Evolutionary conservation across 1,140 invertebrate species (phyloP), one percentile per base, ranked within the genome.

Genomic region (Aethina tumida): DNA sequence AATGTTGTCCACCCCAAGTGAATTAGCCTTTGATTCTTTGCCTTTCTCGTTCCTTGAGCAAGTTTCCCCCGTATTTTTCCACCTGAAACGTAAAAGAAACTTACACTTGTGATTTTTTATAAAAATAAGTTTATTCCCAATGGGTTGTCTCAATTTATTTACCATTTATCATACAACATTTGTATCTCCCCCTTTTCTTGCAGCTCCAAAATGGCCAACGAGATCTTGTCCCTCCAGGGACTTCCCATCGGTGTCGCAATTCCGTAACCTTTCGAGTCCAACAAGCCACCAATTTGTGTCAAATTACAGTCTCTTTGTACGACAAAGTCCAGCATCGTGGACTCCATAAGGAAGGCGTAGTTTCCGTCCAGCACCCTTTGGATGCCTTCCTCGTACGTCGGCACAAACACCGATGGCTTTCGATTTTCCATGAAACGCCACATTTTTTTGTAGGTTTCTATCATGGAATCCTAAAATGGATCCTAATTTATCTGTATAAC

Each of bases 121-220:
- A 18, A 25, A 4, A 25, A 7, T 4, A 9, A 13, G 21, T 35
- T 32, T 13, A 18, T 6, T n/a, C n/a, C n/a, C n/a, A n/a, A n/a
- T n/a, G n/a, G n/a, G n/a, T n/a, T n/a, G n/a, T n/a, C n/a, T n/a
- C n/a, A n/a, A n/a, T n/a, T n/a, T n/a, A 15, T 32, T 32, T 32
- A 17, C 56, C 56, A 96, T 66, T 92, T 95, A 61, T 91, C 90
- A 60, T 96, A 95, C 24, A 91, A 63, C 62, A 93, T 87, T 70
- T 96, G 91, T 52, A 96, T 94, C 38, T 83, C 81, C 2, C 92
- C 92, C 56, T 92, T 93, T 63, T 97, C 93, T 62, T 97, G 93
- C 1, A 97, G 73, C 55, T 96, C 89, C 21, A 97, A 68, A 53
- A 97, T 95, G 3, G 89, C 90, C 42, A 96, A 68, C 1, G 93